Conservation (phyloP, 1,140 invertebrate species). For the Pinna nobilis region DNA sequence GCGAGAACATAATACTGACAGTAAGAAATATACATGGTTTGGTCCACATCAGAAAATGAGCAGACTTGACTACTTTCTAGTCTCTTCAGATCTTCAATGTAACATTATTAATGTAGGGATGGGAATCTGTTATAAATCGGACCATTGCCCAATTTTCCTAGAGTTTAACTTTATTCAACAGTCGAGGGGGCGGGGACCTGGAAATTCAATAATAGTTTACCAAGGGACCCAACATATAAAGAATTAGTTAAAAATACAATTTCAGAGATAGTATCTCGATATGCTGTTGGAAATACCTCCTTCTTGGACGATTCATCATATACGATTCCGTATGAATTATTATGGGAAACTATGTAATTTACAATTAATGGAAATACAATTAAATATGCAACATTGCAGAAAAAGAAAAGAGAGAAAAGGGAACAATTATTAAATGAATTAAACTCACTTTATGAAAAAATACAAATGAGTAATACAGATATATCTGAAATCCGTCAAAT, state of each 20-base stretch:
- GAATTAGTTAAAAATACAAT: slow-evolving; percentile 6
- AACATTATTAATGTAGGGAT: neutral
- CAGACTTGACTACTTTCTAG: slow-evolving; percentile 1
- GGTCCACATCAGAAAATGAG: neutral
- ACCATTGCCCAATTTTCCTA: neutral
- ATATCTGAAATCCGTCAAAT: neutral
- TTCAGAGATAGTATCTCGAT: slow-evolving; percentile 4
- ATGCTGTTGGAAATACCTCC: neutral
- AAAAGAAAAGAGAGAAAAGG: slow-evolving; percentile 16
- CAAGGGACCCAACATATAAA: slow-evolving; percentile 7
- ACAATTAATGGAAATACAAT: slow-evolving; percentile 24
- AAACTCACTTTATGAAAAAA: neutral
- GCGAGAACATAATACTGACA: slow-evolving; percentile 1
- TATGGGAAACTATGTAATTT: slow-evolving; percentile 26
- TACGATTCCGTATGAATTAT: neutral
- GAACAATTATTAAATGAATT: slow-evolving; percentile 4
- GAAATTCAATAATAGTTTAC: slow-evolving; percentile 34
- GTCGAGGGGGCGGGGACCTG: slow-evolving; percentile 6
- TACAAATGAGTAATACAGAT: neutral
- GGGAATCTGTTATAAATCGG: slow-evolving; percentile 9
- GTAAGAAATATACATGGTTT: neutral
- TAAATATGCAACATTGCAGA: slow-evolving; percentile 7
- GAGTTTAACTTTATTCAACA: slow-evolving; percentile 17
- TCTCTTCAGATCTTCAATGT: neutral
- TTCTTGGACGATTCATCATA: too few relatives aligned